Percentiles rank a stretch among this genome's conserved stretches.
These are phyloP conservation scores for Pristiophorus japonicus DNA, from an alignment of 2,113 vertebrate genomes.

Conservation along the genomic window DNA sequence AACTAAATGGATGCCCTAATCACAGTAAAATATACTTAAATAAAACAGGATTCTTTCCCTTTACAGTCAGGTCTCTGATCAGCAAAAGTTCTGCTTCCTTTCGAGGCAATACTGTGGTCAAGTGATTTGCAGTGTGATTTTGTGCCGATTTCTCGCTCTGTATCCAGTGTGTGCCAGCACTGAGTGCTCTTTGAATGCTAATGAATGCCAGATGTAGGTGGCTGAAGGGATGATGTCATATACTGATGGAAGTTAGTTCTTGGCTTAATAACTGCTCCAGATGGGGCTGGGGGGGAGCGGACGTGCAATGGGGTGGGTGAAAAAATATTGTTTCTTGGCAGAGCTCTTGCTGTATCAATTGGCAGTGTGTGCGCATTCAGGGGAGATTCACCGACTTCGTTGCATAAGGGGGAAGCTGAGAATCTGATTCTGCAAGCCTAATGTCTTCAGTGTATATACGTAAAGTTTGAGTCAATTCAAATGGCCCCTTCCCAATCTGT, in stretches of 20 bases:
- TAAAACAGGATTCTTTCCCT: background rate
- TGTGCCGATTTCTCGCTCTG: background rate
- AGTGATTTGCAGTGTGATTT: constrained; percentile 2
- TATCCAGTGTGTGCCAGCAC: constrained; percentile 18
- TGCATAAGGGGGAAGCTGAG: background rate
- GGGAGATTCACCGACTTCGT: background rate
- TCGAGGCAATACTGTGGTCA: background rate
- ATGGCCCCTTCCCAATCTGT: too few species aligned
- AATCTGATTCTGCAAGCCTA: background rate
- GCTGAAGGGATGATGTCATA: constrained; percentile 15
- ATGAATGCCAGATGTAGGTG: constrained; percentile 25
- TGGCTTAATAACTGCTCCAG: constrained; percentile 27
- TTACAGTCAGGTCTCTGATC: background rate
- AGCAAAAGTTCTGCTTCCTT: background rate
- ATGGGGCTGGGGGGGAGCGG: background rate
- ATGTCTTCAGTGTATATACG: background rate
- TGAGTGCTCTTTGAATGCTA: background rate
- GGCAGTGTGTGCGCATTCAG: background rate
- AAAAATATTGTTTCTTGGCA: background rate
- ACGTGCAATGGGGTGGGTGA: background rate
- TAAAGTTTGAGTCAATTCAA: background rate
- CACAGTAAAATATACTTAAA: background rate
- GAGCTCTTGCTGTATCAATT: background rate
- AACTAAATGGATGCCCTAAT: background rate
- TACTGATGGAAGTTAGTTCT: background rate